Evolutionary conservation across 1,140 invertebrate species (phyloP).

Genomic region (honey bee (Apis mellifera)): DNA sequence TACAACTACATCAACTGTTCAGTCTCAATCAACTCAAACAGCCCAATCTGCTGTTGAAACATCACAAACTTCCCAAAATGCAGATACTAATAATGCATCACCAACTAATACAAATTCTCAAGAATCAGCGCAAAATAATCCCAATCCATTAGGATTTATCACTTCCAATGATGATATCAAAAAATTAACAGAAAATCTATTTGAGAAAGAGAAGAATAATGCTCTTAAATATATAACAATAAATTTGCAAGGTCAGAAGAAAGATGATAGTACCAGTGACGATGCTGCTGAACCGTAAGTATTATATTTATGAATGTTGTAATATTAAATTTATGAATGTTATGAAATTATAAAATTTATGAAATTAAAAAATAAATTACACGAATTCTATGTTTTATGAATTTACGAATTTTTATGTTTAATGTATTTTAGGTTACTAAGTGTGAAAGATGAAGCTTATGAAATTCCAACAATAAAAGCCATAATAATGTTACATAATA

Average conservation of each 20-base stretch:
- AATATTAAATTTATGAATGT: no score
- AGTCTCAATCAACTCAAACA: slow-evolving; percentile 31
- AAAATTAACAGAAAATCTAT: slow-evolving; percentile 76
- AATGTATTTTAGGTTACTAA: slow-evolving; percentile 6
- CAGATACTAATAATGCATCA: slow-evolving; percentile 45
- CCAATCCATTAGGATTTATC: slow-evolving; percentile 68
- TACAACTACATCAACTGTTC: slow-evolving; percentile 14
- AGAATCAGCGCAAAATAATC: slow-evolving; percentile 55
- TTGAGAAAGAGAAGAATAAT: slow-evolving; percentile 79
- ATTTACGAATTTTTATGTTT: background rate
- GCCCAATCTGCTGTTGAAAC: slow-evolving; percentile 24
- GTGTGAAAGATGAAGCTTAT: slow-evolving; percentile 73
- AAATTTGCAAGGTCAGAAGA: slow-evolving; percentile 79
- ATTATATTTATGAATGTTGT: background rate
- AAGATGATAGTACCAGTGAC: slow-evolving; percentile 75
- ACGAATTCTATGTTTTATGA: background rate
- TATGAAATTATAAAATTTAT: no score
- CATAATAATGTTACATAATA: slow-evolving; percentile 78
- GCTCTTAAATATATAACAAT: slow-evolving; percentile 77
- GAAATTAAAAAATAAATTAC: background rate
- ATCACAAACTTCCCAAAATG: slow-evolving; percentile 32
- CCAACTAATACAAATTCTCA: slow-evolving; percentile 43
- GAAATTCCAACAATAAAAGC: slow-evolving; percentile 79
- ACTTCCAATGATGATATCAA: slow-evolving; percentile 78
- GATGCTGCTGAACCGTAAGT: slow-evolving; percentile 79